Conservation (phyloP, 2,113 vertebrate genomes). For the Etheostoma cragini region DNA sequence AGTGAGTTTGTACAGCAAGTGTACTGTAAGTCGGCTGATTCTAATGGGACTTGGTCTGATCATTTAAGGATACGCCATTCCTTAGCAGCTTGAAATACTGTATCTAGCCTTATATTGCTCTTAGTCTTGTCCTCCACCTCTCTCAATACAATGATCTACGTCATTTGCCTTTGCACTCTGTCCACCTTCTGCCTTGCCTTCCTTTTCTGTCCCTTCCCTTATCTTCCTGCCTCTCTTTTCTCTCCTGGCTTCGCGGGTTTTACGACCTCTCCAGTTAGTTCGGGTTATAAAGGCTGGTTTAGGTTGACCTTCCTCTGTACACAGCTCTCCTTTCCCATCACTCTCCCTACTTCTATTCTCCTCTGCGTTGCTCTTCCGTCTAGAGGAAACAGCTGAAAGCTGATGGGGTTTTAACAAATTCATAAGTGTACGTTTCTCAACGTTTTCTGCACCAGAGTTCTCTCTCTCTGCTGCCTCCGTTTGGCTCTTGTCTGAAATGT, state of each 20-base stretch:
- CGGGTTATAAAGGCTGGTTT: neutral
- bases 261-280: constrained; percentile 63
- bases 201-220: constrained; percentile 5
- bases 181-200: neutral
- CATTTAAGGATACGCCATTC: neutral
- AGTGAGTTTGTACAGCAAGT: neutral
- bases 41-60: neutral
- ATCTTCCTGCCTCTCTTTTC: constrained; percentile 45
- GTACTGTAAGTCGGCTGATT: neutral
- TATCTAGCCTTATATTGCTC: neutral
- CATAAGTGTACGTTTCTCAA: neutral
- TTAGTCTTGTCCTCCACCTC: neutral
- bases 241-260: constrained; percentile 68
- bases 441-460: neutral
- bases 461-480: neutral
- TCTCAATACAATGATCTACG: neutral
- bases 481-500: neutral
- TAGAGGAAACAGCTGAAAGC: constrained; percentile 13
- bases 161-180: constrained; percentile 4
- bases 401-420: constrained; percentile 6
- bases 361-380: constrained; percentile 11
- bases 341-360: constrained; percentile 24
- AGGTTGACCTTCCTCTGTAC: neutral
- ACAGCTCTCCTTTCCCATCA: constrained; percentile 6
- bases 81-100: neutral